Evolutionary conservation across 2,113 vertebrate species (phyloP).

Genomic region (Engraulis encrasicolus): DNA sequence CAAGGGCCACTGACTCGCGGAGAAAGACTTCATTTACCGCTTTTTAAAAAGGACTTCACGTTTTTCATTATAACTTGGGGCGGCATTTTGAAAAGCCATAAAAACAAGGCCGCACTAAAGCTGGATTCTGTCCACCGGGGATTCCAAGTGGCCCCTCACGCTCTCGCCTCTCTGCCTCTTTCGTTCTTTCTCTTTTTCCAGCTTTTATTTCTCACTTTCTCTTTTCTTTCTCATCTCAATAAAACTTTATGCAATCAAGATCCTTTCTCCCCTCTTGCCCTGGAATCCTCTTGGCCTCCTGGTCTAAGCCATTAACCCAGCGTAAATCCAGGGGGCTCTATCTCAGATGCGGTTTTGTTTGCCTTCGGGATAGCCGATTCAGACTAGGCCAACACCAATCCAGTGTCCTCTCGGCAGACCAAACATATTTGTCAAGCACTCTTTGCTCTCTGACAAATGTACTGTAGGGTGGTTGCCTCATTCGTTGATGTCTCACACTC

Average conservation of each 20-base stretch:
- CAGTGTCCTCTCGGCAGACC: conserved; percentile 63
- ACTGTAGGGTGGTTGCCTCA: background rate
- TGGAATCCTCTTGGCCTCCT: conserved; percentile 52
- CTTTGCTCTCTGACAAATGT: conserved; percentile 70
- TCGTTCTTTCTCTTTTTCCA: background rate
- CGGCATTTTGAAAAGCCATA: conserved; percentile 45
- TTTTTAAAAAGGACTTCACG: conserved; percentile 32
- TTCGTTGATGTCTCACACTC: background rate
- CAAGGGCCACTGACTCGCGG: conserved; percentile 1
- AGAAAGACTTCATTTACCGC: conserved; percentile 45
- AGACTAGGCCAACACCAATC: conserved; percentile 56
- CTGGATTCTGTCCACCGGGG: conserved; percentile 48
- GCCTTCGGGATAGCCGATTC: conserved; percentile 53
- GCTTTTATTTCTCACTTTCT: conserved; percentile 27
- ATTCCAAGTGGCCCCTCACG: conserved; percentile 1
- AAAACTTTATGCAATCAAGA: conserved; percentile 55
- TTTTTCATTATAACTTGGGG: conserved; percentile 36
- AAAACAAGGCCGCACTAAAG: conserved; percentile 37
- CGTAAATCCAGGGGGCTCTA: conserved; percentile 54
- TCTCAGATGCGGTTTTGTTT: conserved; percentile 64
- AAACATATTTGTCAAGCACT: conserved; percentile 52
- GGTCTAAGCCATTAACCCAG: conserved; percentile 59
- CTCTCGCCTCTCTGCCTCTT: too few relatives aligned
- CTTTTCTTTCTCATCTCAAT: conserved; percentile 38
- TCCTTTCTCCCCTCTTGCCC: conserved; percentile 48